Conservation (phyloP, 2,797 vertebrate species). For the Naso thynnoides region DNA sequence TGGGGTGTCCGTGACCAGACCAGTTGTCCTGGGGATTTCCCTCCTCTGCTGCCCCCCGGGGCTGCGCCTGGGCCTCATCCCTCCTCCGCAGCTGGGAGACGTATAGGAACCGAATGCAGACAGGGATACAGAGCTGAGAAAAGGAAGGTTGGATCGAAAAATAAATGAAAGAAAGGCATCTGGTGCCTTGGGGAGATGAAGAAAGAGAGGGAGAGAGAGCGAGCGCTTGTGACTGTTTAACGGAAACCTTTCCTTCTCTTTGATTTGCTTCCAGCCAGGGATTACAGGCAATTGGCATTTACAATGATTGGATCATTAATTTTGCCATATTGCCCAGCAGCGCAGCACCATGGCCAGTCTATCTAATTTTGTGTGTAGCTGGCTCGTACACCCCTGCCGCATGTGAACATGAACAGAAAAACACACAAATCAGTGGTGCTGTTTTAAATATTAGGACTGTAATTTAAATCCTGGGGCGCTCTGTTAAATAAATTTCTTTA, state of each 20-base stretch:
- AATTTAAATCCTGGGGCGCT: slow-evolving; percentile 23
- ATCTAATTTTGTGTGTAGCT: slow-evolving; percentile 57
- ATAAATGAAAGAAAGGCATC: slow-evolving; percentile 93
- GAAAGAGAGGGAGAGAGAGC: slow-evolving; percentile 59
- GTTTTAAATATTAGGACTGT: slow-evolving; percentile 25
- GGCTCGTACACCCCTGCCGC: slow-evolving; percentile 37
- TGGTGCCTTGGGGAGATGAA: slow-evolving; percentile 88
- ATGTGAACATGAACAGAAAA: slow-evolving; percentile 40
- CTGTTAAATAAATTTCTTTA: slow-evolving; percentile 24
- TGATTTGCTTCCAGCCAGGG: slow-evolving; percentile 86
- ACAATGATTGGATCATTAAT: slow-evolving; percentile 85
- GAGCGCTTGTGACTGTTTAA: slow-evolving; percentile 97
- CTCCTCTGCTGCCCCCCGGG: slow-evolving; percentile 72
- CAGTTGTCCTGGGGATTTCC: slow-evolving; percentile 95
- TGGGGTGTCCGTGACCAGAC: slow-evolving; percentile 97
- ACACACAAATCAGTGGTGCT: slow-evolving; percentile 24
- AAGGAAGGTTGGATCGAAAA: slow-evolving; percentile 77
- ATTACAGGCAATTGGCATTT: slow-evolving; percentile 88
- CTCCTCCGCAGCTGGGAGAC: slow-evolving; percentile 91
- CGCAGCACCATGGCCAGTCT: slow-evolving; percentile 52
- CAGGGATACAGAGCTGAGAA: slow-evolving; percentile 70
- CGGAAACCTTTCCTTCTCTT: slow-evolving; percentile 88
- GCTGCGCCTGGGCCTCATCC: slow-evolving; percentile 81
- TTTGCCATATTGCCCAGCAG: slow-evolving; percentile 73
- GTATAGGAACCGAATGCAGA: slow-evolving; percentile 75